Base-by-base conservation (phyloP, 2,113 vertebrate genomes). In the Silurus glanis region DNA sequence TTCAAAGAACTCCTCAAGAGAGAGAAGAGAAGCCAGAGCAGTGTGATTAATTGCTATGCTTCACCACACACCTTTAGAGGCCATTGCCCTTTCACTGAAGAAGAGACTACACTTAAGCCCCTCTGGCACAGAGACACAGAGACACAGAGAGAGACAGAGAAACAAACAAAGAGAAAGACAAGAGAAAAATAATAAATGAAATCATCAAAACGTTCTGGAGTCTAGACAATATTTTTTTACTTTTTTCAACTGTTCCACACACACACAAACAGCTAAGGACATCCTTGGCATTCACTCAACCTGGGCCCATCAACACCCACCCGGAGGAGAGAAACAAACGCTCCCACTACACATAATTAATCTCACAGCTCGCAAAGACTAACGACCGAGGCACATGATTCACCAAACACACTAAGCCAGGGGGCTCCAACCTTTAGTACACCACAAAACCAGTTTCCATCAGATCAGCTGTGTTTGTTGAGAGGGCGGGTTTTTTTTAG, bases 31-130 rank as follows among this genome's bases (percentile, higher is more conserved):
- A 28, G 49, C 67, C 45, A 13, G 3, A 64, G 75, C 76, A 76
- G 85, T 86, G 88, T 78, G 85, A 88, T 71, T 79, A 87, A 87
- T 61, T 82, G 78, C 83, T 78, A 88, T 64, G 85, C 85, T 82
- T 82, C 82, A 87, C 82, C 78, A 84, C 47, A 51, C 74, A 53
- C 61, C 82, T 78, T 86, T 67, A 83, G 84, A 85, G 83, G 61
- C 71, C 83, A 88, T 51, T 85, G 87, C 55, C 79, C 87, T 85
- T 88, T 80, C 16, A 64, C 71, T 83, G 72, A 75, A 62, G 53
- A 53, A 85, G 80, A 88, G 84, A 80, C 74, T 81, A 47, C 85
- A 75, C 69, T 88, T 71, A 75, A 85, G 80, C 80, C 55, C 64
- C 23, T 67, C 7, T 58, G 86, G 83, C 51, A 85, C 55, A 51